phyloP scores from a whole-genome alignment of 1,140 invertebrate genomes.

The Achroia grisella region DNA sequence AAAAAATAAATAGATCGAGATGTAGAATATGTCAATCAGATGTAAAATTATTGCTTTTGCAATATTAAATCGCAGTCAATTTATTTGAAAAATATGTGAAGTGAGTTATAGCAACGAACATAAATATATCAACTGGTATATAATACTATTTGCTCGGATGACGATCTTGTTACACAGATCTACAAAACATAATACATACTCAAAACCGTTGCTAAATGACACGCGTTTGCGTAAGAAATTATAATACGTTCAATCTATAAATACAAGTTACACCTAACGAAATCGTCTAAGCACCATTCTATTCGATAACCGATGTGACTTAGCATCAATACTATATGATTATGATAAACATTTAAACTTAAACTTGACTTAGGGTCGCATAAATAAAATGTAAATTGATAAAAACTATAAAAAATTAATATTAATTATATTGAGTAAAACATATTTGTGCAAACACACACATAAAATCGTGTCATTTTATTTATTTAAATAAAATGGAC shows the following conservation, averaged over 20 bases:
- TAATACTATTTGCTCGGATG: constrained; percentile 7
- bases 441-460: constrained; percentile 66
- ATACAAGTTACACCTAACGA: constrained; percentile 58
- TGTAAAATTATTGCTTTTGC: constrained; percentile 39
- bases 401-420: constrained; percentile 48
- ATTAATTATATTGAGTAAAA: constrained; percentile 48
- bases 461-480: constrained; percentile 46
- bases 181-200: constrained; percentile 3
- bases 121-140: constrained; percentile 11
- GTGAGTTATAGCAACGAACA: constrained; percentile 33
- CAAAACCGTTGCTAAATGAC: constrained; percentile 23
- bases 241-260: constrained; percentile 41
- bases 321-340: constrained; percentile 60
- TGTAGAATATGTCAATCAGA: constrained; percentile 29
- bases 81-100: too few relatives aligned
- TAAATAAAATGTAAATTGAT: constrained; percentile 42
- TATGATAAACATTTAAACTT: constrained; percentile 52
- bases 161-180: neutral
- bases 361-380: constrained; percentile 52
- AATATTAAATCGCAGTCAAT: constrained; percentile 8
- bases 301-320: constrained; percentile 66
- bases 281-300: constrained; percentile 71
- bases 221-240: constrained; percentile 27
- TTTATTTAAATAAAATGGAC: constrained; percentile 43
- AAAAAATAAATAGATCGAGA: constrained; percentile 45